A percentile compares a stretch with the other conserved stretches of the same genome.
phyloP scores from a whole-genome alignment of 2,888 invertebrate species.

The Aphodius granarius region DNA sequence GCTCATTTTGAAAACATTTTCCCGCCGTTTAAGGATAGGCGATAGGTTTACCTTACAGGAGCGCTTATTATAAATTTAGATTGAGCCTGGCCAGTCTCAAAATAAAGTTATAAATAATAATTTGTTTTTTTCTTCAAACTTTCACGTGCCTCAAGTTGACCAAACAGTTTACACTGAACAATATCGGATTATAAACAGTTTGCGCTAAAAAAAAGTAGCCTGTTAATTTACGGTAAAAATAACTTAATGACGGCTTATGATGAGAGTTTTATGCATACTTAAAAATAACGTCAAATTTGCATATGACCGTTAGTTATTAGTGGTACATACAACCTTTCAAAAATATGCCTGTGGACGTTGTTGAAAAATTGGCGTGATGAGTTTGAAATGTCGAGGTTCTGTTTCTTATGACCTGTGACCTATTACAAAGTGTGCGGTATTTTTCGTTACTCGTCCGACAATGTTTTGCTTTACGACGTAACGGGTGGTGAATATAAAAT shows the following conservation, averaged over 20 bases:
- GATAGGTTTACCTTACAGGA: background rate
- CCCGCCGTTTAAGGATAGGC: background rate
- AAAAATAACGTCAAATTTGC: background rate
- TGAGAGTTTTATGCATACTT: background rate
- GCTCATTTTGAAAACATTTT: background rate
- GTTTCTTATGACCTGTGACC: slow-evolving; percentile 7
- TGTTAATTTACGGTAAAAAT: slow-evolving; percentile 2
- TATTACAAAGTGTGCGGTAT: background rate
- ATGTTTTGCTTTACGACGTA: background rate
- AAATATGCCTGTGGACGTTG: background rate
- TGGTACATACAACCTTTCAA: background rate
- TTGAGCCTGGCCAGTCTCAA: slow-evolving; percentile 17
- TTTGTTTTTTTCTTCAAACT: slow-evolving; percentile 3
- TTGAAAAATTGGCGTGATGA: background rate
- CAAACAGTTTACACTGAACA: slow-evolving; percentile 23
- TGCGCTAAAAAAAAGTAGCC: slow-evolving; percentile 16
- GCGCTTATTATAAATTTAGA: slow-evolving; percentile 2
- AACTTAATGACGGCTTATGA: slow-evolving; percentile 1
- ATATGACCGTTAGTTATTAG: no score
- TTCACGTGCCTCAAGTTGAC: slow-evolving; percentile 15
- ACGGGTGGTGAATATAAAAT: background rate
- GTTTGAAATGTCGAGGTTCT: slow-evolving; percentile 9
- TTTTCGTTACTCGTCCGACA: background rate
- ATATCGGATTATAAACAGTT: slow-evolving; percentile 17
- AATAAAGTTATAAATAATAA: slow-evolving; percentile 23